Evolutionary conservation across 1,140 invertebrate genomes (phyloP).

Genomic region (Drosophila sulfurigaster): DNA sequence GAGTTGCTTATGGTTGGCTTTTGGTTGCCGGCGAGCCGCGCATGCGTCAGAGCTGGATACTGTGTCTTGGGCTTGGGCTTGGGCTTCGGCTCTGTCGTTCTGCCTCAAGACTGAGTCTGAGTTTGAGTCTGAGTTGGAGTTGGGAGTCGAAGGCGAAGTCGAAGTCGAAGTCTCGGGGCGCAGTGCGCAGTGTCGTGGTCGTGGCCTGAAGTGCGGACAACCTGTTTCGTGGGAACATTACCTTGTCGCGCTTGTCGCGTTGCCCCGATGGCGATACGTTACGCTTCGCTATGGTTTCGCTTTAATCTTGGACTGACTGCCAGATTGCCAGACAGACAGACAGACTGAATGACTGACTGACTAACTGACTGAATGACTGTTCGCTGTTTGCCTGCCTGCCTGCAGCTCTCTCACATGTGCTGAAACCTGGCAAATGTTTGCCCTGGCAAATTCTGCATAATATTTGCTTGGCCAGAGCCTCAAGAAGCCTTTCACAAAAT

Average conservation of each 20-base stretch:
- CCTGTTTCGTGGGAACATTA: conserved; percentile 85
- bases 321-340: conserved; percentile 33
- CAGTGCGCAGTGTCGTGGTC: conserved; percentile 70
- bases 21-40: conserved; percentile 46
- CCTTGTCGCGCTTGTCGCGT: conserved; percentile 82
- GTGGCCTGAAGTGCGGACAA: conserved; percentile 83
- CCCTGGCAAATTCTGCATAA: conserved; percentile 73
- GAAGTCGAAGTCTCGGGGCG: conserved; percentile 23
- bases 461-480: conserved; percentile 48
- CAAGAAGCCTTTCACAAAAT: conserved; percentile 81
- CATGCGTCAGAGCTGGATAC: conserved; percentile 62
- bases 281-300: conserved; percentile 82
- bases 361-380: conserved; percentile 15
- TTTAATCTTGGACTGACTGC: conserved; percentile 70
- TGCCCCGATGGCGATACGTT: conserved; percentile 79
- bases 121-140: conserved; percentile 26
- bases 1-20: conserved; percentile 30
- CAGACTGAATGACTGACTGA: background rate
- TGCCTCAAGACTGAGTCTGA: conserved; percentile 18
- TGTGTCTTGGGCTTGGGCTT: conserved; percentile 28
- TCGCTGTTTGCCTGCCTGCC: conserved; percentile 31
- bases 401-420: conserved; percentile 47
- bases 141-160: conserved; percentile 17
- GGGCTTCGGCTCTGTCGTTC: conserved; percentile 33
- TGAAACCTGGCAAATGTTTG: conserved; percentile 66